Base-by-base conservation (phyloP, 2,797 vertebrate species). In the Hemitrygon akajei region DNA sequence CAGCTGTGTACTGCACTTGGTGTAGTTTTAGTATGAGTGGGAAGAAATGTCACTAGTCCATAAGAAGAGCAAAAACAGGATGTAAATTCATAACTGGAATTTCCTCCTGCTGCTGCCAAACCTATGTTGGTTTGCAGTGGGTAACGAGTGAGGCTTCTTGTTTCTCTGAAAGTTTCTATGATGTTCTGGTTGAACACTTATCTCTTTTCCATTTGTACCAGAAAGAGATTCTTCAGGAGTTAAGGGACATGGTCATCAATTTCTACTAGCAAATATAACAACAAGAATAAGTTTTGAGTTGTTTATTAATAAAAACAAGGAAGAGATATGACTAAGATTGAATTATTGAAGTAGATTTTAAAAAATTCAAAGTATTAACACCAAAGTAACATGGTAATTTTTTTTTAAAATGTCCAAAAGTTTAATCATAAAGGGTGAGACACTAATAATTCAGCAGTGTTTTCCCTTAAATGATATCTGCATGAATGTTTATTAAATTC, bases 41-140 rank as follows among this genome's bases (percentile, higher is more conserved):
- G n/a, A 89, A 69, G n/a, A 37, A 89, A 89, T 37, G 47, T 69
- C 63, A 89, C 69, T 60, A 69, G 34, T 14, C n/a, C 16, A 34
- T 63, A 87, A 87, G n/a, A 87, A 87, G 60, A 87, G 18, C 22
- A 69, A 89, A 89, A 89, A 89, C 7, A 89, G 63, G 86, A 89
- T 89, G 86, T 69, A 89, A 89, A 89, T 89, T 89, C 34, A 89
- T 37, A 89, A 69, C 86, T 89, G n/a, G 66, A 69, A 69, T 60
- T n/a, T 60, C 56, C 56, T 30, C n/a, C 82, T 60, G 11, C 3
- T 60, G 56, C 56, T 60, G 82, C 82, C 82, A 86, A 86, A 86
- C 27, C 16, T 63, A 4, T 86, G 82, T 86, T 86, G 82, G 82
- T 86, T 86, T 63, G 56, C 3, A 63, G 27, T 63, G 56, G 82